Evolutionary conservation across 2,113 vertebrate species (phyloP), one percentile per base, ranked within the genome.

Genomic region (Elaphurus davidianus): DNA sequence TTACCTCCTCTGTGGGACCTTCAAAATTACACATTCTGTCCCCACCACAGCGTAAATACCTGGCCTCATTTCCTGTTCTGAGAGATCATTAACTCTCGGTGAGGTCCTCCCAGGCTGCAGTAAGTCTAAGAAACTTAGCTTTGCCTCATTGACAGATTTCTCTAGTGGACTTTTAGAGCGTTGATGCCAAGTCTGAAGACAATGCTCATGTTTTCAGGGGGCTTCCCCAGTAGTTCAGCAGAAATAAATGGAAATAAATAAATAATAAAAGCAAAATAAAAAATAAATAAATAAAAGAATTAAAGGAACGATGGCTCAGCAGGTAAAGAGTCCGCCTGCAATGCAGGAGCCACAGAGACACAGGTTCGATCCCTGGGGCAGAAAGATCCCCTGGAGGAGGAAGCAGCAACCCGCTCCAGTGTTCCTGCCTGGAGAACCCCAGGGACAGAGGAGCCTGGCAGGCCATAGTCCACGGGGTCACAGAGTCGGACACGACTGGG

Each of bases 281-380:
- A n/a, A n/a, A n/a, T n/a, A n/a, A n/a, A n/a, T n/a, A n/a, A n/a
- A n/a, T n/a, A n/a, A n/a, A n/a, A n/a, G n/a, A n/a, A n/a, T n/a
- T n/a, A n/a, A n/a, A n/a, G n/a, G n/a, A n/a, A n/a, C n/a, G n/a
- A n/a, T n/a, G n/a, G n/a, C n/a, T 43, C 71, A 76, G 71, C 71
- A 76, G 71, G 40, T 43, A 7, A 74, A 25, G 36, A 74, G 23
- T 14, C 71, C 0, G 5, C 21, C 71, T 43, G 71, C 40, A 14
- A 6, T 43, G 23, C 40, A 43, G 71, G 23, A 57, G 55, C 9
- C 55, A 25, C 8, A 25, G 55, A 76, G 71, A 7, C 40, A 25
- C 5, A 1, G 23, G 36, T 14, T 13, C 6, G 0, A 74, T 0
- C 71, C 40, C 40, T 43, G 71, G 2, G 36, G 21, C 0, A 0